These are phyloP conservation scores for Anolis carolinensis DNA, from an alignment of 2,113 vertebrate genomes.

Conservation along the genomic window DNA sequence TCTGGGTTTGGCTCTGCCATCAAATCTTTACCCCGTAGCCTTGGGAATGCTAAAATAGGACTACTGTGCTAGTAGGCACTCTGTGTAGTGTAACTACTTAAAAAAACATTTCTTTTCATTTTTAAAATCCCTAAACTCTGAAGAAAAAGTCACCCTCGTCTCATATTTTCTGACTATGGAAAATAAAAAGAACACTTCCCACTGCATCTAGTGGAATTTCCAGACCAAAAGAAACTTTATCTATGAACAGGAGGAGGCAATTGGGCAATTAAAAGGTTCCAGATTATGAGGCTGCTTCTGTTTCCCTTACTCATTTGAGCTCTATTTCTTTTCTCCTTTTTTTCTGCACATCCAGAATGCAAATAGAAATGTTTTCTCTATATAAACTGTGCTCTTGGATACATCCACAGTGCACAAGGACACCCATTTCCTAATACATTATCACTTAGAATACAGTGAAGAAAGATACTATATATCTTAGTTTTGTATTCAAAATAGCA, in stretches of 20 bases:
- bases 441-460: background rate
- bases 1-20: background rate
- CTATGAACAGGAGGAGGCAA: background rate
- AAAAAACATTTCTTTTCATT: background rate
- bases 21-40: background rate
- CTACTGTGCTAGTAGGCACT: background rate
- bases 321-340: background rate
- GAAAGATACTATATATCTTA: no score
- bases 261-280: background rate
- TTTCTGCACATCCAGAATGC: background rate
- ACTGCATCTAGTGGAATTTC: background rate
- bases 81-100: background rate
- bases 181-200: background rate
- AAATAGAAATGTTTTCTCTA: background rate
- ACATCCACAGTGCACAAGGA: background rate
- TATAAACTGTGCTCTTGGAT: background rate
- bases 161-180: background rate
- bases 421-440: background rate
- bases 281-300: background rate
- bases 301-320: background rate
- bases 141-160: background rate
- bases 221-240: background rate
- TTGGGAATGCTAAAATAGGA: background rate
- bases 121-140: background rate
- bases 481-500: background rate